Evolutionary conservation across 1,140 invertebrate genomes (phyloP), one percentile per base, ranked within the genome.

Genomic region (Callitettix versicolor): DNA sequence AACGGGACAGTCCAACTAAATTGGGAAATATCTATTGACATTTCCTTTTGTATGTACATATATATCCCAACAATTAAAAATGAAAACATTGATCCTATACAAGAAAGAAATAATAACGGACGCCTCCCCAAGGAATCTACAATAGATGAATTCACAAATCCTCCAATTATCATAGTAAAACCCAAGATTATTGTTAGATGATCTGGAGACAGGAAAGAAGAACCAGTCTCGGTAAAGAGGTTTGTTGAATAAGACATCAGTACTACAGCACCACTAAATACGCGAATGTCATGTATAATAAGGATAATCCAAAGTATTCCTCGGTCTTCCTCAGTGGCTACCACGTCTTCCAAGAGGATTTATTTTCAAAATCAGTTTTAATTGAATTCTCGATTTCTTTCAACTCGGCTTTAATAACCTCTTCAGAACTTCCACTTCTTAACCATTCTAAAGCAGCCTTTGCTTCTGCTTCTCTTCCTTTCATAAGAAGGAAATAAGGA

Each of bases 401-500:
- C 46, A 61, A 3, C 26, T 63, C 62, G 18, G 57, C 55, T 15
- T 59, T 56, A 17, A 64, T 48, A 2, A 67, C 61, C 1, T 71
- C 67, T 11, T 49, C 24, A 7, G 56, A 21, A 14, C 18, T 26
- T 1, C 41, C 47, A 4, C 40, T 54, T 3, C 90, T 73, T 0
- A 93, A 69, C 57, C 76, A 83, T 53, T 75, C 72, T 53, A 94
- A 67, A 5, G 84, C 70, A 3, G 73, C 63, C 0, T 78, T 64
- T 0, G 88, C 88, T 2, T 80, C 78, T 9, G 76, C 69, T 30
- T 73, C 72, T 15, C 77, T 73, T 63, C 76, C 73, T 62, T 77
- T 76, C 4, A 71, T 69, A 0, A 88, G 68, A 34, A 82, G 72
- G 58, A 77, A 88, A 52, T 80, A 82, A 0, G 91, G 91, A 34